A percentile compares a stretch with the other conserved stretches of the same genome.
Evolutionary conservation across 2,113 vertebrate genomes (phyloP).

Genomic region (Pteruthius melanotis): DNA sequence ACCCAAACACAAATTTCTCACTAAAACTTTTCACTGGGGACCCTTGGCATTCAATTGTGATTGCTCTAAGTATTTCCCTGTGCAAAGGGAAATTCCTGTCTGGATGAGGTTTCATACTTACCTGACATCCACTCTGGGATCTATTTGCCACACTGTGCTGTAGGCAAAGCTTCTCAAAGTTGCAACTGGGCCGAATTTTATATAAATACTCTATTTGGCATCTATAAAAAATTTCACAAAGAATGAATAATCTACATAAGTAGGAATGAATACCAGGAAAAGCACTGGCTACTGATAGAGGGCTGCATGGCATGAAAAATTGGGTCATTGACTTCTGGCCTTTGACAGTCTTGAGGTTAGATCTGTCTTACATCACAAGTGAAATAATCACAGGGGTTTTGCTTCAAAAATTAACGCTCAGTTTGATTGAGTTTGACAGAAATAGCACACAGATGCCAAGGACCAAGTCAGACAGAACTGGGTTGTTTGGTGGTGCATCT

Average conservation of each 20-base stretch:
- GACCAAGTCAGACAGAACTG: constrained; percentile 76
- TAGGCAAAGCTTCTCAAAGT: not conserved
- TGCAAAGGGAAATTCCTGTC: not conserved
- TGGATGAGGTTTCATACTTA: not conserved
- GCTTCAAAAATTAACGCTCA: constrained; percentile 80
- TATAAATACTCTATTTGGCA: not conserved
- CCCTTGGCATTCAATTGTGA: not conserved
- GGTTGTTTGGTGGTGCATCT: constrained; percentile 76
- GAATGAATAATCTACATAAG: not conserved
- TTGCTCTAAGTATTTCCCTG: not conserved
- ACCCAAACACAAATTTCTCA: not conserved
- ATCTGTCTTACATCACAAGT: constrained; percentile 80
- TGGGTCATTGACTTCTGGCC: constrained; percentile 82
- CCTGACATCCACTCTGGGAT: not conserved
- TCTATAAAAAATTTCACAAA: not conserved
- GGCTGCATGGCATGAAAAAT: constrained; percentile 69
- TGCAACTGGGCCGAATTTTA: not conserved
- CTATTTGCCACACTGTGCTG: not conserved
- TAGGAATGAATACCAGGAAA: not conserved
- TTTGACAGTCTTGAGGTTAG: constrained; percentile 75
- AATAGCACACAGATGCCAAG: constrained; percentile 77
- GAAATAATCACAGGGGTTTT: constrained; percentile 81
- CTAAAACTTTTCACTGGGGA: not conserved
- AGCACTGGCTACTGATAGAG: constrained; percentile 25
- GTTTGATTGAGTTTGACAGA: constrained; percentile 83